Conservation (phyloP, 2,888 invertebrate species). For the Troilus luridus region DNA sequence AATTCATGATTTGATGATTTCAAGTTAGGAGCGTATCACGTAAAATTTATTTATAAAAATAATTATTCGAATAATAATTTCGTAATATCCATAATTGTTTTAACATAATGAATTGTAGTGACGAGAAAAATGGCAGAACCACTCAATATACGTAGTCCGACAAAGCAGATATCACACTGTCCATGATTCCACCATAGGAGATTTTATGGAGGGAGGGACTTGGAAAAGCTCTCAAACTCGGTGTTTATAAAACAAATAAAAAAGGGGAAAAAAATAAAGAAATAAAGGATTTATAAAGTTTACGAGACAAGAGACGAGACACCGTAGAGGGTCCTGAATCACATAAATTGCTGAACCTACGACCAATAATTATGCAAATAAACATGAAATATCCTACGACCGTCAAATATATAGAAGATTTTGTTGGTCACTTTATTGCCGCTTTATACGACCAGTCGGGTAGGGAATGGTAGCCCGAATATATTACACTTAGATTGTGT, state of each 20-base stretch:
- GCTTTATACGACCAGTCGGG: slow-evolving; percentile 22
- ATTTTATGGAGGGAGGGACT: slow-evolving; percentile 20
- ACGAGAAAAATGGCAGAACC: neutral
- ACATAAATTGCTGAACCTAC: slow-evolving; percentile 42
- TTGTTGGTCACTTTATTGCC: slow-evolving; percentile 22
- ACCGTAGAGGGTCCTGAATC: slow-evolving; percentile 24
- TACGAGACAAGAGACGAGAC: slow-evolving; percentile 41
- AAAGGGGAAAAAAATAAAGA: neutral
- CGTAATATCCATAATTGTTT: neutral
- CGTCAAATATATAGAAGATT: slow-evolving; percentile 35
- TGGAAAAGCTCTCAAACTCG: slow-evolving; percentile 31
- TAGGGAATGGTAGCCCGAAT: slow-evolving; percentile 28
- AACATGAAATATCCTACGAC: slow-evolving; percentile 39
- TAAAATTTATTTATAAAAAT: neutral
- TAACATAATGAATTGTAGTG: neutral
- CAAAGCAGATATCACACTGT: slow-evolving; percentile 13
- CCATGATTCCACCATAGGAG: neutral
- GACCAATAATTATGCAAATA: slow-evolving; percentile 47
- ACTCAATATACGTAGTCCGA: neutral
- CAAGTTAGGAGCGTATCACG: neutral
- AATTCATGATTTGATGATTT: neutral
- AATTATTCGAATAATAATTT: neutral
- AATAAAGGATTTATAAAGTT: slow-evolving; percentile 4
- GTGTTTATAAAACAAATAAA: too few species aligned
- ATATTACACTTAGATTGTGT: slow-evolving; percentile 38